Evolutionary conservation across 2,888 invertebrate species (phyloP), one percentile per base, ranked within the genome.

Genomic region (Allolobophora icterica): DNA sequence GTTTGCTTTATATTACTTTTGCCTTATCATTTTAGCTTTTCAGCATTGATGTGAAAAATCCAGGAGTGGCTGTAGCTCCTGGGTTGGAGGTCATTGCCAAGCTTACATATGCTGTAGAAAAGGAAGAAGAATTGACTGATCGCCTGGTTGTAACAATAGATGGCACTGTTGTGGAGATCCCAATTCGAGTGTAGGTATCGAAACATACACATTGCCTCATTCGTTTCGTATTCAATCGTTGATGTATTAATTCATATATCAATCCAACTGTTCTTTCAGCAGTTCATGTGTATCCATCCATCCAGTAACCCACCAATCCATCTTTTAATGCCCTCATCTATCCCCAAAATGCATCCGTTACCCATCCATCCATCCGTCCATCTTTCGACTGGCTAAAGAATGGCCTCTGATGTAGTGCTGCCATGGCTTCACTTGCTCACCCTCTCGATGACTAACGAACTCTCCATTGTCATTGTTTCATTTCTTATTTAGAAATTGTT

Each of bases 141-240:
- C 93, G 94, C 90, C 92, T 95, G 84, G 94, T 95, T 90, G 94
- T 95, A 24, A 94, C 94, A 38, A 94, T 95, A 40, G 95, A 95
- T 93, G 95, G 94, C 35, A 94, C 94, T 91, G 95, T 94, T 52
- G 93, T 95, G 13, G 94, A 95, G 93, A 94, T 95, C 45, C 95
- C 95, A 33, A 89, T 95, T 8, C 92, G 92, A 34, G 93, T 91
- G 92, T 94, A 89, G 91, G 92, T 92, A 71, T n/a, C 71, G 52
- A 42, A 40, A 19, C 89, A 89, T 1, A 45, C n/a, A 34, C 45
- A 35, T 38, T 17, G 34, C n/a, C 52, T 45, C 24, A 40, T 42
- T 42, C 21, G 24, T 30, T 42, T n/a, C 5, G 15, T 33, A 21
- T 24, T 52, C 52, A 15, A 24, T 52, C 24, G 2, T 24, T 52